Base-by-base conservation (phyloP, 2,797 vertebrate species). In the Galaxias olidus region DNA sequence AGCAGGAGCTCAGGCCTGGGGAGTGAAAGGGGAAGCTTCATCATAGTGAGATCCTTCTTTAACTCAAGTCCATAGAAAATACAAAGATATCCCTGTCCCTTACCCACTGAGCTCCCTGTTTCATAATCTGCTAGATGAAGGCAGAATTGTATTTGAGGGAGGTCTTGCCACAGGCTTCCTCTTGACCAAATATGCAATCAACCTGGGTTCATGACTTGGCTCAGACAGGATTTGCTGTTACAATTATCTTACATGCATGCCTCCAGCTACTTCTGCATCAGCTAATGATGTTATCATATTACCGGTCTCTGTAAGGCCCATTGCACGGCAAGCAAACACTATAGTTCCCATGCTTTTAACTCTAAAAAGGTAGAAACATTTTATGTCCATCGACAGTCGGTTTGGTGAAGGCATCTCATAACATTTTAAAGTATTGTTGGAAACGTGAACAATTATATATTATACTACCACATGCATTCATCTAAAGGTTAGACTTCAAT, bases 1-100 rank as follows among this genome's bases (percentile, higher is more conserved):
- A 71, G 62, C 62, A 61, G 58, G 19, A 59, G 20, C 50, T 65
- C 69, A 17, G 69, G 63, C 44, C 9, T 53, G 42, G 19, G 15
- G 41, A 48, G 55, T 18, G 17, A 13, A 18, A 71, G 50, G 43
- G 13, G 43, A 30, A 60, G 51, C 45, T 71, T 71, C 56, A n/a
- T 71, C 12, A 41, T 11, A 13, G 19, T 48, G 45, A 71, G 41
- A 44, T 71, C 68, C 49, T 65, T 44, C 11, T 30, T 54, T 60
- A 63, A n/a, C 55, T 44, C 40, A 30, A 47, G 19, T 53, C 55
- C 67, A 63, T 69, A 13, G 41, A 15, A 19, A 14, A 30, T n/a
- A n/a, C n/a, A 30, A 6, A 30, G 30, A 30, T 30, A 3, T 30
- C 30, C 2, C 30, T 30, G 30, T 30, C 6, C 30, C 30, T 3